Evolutionary conservation across 2,888 invertebrate genomes (phyloP).

Genomic region (Heteropelma amictum): DNA sequence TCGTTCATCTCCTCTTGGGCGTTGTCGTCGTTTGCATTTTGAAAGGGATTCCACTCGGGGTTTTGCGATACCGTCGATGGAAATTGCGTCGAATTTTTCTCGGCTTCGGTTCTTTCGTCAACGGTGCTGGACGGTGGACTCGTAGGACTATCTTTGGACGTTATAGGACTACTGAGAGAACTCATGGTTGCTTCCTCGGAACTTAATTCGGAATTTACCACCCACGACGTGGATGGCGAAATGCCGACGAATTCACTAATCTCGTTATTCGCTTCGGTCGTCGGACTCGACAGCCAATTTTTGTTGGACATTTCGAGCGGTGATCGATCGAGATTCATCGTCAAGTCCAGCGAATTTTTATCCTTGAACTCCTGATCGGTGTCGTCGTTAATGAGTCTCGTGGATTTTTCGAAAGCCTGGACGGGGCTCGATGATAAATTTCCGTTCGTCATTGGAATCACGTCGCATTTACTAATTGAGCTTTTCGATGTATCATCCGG

Average conservation of each 20-base stretch:
- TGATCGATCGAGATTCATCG: conserved; percentile 20
- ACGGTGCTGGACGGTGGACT: conserved; percentile 65
- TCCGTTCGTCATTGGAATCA: conserved; percentile 31
- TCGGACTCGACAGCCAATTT: conserved; percentile 42
- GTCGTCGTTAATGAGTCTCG: conserved; percentile 10
- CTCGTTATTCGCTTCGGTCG: conserved; percentile 57
- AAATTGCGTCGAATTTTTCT: conserved; percentile 74
- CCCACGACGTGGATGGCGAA: conserved; percentile 60
- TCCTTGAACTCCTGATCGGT: conserved; percentile 11
- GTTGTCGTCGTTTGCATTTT: conserved; percentile 23
- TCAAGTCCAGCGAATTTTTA: conserved; percentile 4
- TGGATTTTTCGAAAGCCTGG: conserved; percentile 16
- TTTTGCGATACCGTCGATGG: neutral
- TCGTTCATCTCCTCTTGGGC: conserved; percentile 23
- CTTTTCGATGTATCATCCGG: conserved; percentile 48
- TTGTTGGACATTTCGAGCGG: conserved; percentile 8
- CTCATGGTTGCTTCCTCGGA: conserved; percentile 67
- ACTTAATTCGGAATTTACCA: conserved; percentile 65
- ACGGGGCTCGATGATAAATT: conserved; percentile 35
- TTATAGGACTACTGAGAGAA: conserved; percentile 67
- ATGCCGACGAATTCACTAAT: conserved; percentile 48
- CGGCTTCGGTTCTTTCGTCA: conserved; percentile 61
- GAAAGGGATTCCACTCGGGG: neutral
- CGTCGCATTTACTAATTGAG: conserved; percentile 19
- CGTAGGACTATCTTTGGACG: conserved; percentile 80